Percentiles rank a stretch among this genome's conserved stretches.
Evolutionary conservation across 2,888 invertebrate genomes (phyloP).

Genomic region (Lordiphosa andalusiaca): DNA sequence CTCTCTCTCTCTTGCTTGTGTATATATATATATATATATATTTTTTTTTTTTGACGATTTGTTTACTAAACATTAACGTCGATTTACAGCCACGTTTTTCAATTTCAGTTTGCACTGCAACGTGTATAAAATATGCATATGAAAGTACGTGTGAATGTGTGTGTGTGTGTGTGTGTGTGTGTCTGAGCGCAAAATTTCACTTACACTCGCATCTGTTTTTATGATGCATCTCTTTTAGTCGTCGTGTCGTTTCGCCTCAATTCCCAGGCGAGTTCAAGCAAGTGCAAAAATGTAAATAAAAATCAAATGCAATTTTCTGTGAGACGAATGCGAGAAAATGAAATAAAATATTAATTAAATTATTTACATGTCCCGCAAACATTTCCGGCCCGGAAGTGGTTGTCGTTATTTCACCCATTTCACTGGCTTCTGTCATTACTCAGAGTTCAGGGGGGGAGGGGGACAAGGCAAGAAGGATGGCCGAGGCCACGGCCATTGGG

Average conservation of each 20-base stretch:
- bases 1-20: slow-evolving; percentile 6
- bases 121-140: slow-evolving; percentile 1
- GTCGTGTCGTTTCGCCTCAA: slow-evolving; percentile 12
- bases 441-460: not conserved
- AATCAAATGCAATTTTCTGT: slow-evolving; percentile 45
- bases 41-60: slow-evolving; percentile 39
- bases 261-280: slow-evolving; percentile 13
- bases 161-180: slow-evolving; percentile 10
- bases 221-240: slow-evolving; percentile 31
- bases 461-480: not conserved
- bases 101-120: slow-evolving; percentile 32
- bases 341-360: slow-evolving; percentile 71
- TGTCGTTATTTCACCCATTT: slow-evolving; percentile 45
- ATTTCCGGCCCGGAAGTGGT: slow-evolving; percentile 51
- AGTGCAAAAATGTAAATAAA: slow-evolving; percentile 48
- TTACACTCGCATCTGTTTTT: slow-evolving; percentile 45
- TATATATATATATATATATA: no score
- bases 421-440: slow-evolving; percentile 54
- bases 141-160: not conserved
- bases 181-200: slow-evolving; percentile 44
- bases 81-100: slow-evolving; percentile 55
- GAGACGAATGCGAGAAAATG: slow-evolving; percentile 29
- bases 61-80: slow-evolving; percentile 64
- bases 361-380: slow-evolving; percentile 50
- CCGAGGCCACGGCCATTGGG: slow-evolving; percentile 12